phyloP scores from a whole-genome alignment of 2,113 vertebrate genomes.

The Podilymbus podiceps region DNA sequence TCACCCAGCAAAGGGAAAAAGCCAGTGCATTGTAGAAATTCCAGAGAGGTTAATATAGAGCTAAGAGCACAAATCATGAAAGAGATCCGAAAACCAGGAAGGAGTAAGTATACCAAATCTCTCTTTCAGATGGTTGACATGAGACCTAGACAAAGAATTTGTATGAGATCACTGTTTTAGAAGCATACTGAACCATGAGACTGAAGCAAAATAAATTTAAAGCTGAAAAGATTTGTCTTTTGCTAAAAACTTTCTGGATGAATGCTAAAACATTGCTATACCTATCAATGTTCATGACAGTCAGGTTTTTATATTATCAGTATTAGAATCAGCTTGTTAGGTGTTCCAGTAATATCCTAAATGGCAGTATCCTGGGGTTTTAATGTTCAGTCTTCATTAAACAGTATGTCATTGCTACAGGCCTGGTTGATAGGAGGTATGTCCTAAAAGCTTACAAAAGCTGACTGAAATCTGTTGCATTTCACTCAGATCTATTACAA shows the following conservation, averaged over 20 bases:
- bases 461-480: neutral
- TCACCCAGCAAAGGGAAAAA: slow-evolving; percentile 83
- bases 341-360: neutral
- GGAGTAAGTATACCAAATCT: slow-evolving; percentile 81
- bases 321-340: neutral
- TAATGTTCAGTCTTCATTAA: neutral
- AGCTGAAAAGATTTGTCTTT: neutral
- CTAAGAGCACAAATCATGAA: slow-evolving; percentile 89
- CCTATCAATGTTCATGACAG: neutral
- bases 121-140: neutral
- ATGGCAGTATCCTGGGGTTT: neutral
- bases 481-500: neutral
- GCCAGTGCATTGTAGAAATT: slow-evolving; percentile 77
- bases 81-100: slow-evolving; percentile 93
- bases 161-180: neutral
- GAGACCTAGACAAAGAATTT: neutral
- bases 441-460: neutral
- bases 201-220: neutral
- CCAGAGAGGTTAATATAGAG: slow-evolving; percentile 86
- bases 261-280: neutral
- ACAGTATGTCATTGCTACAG: neutral
- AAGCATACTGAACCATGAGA: neutral
- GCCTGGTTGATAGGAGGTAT: neutral
- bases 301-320: neutral
- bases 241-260: neutral